A percentile compares a stretch with the other conserved stretches of the same genome.
Conservation (phyloP, 2,888 invertebrate genomes). For the Macrophya alboannulata region DNA sequence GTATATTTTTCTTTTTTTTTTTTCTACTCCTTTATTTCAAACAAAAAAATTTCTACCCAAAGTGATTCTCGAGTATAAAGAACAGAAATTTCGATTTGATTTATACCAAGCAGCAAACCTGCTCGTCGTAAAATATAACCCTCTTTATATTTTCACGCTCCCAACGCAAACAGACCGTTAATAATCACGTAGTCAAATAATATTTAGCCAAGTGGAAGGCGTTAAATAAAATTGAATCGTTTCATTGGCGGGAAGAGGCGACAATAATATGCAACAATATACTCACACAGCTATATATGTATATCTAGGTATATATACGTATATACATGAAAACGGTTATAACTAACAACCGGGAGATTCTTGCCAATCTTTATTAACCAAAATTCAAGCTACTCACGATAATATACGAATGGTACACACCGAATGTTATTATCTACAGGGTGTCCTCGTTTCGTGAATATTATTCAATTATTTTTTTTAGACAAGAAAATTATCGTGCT, state of each 20-base stretch:
- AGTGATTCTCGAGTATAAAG: background rate
- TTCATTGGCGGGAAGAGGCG: constrained; percentile 11
- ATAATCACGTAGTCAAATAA: constrained; percentile 65
- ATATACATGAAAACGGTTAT: background rate
- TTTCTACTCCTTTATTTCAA: too few species aligned
- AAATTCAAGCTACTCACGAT: background rate
- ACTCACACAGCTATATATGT: background rate
- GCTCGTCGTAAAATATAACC: constrained; percentile 48
- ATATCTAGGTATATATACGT: background rate
- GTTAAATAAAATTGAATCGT: constrained; percentile 45
- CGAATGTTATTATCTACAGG: background rate
- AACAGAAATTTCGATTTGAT: constrained; percentile 19
- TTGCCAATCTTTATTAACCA: background rate
- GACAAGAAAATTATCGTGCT: background rate
- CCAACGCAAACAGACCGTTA: constrained; percentile 59
- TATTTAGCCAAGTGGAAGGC: constrained; percentile 70
- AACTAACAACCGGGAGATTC: constrained; percentile 10
- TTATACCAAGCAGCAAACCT: constrained; percentile 29
- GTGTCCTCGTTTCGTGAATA: background rate
- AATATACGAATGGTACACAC: too few species aligned
- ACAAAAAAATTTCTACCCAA: background rate
- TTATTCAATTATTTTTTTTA: background rate
- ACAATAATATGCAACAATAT: constrained; percentile 49
- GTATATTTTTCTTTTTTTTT: background rate
- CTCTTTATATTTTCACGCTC: constrained; percentile 44